These are phyloP conservation scores for Entomobrya multifasciata DNA, from an alignment of 2,888 invertebrate species.

Conservation along the genomic window DNA sequence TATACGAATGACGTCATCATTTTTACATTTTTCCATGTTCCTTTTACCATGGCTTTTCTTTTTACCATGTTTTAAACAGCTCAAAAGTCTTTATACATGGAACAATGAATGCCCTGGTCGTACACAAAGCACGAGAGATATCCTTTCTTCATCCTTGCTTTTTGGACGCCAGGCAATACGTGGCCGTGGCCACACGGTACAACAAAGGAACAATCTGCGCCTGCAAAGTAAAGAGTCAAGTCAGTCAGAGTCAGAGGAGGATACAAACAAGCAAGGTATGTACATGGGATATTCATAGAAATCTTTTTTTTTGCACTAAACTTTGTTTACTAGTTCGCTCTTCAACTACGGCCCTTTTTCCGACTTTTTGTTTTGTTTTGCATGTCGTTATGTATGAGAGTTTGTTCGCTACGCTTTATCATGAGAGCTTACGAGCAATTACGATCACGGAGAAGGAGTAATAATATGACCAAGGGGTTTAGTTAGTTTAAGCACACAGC, in stretches of 20 bases:
- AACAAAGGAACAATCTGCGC: constrained; percentile 5
- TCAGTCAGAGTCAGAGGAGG: no score
- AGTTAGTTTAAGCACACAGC: constrained; percentile 14
- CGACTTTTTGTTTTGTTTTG: constrained; percentile 38
- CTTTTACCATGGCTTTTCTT: no score
- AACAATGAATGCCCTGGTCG: no score
- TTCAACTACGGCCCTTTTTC: constrained; percentile 59
- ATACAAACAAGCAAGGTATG: constrained; percentile 8
- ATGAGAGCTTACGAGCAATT: constrained; percentile 60
- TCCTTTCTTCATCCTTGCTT: background rate
- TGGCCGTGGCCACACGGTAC: background rate
- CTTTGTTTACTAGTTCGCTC: background rate
- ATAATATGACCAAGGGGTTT: constrained; percentile 48
- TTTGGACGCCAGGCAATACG: background rate
- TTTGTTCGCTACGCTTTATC: constrained; percentile 3
- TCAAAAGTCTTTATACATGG: no score
- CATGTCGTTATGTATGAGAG: no score
- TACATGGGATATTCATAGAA: constrained; percentile 5
- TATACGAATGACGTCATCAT: background rate
- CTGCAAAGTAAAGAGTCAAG: no score
- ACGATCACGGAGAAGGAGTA: constrained; percentile 40
- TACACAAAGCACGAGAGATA: background rate
- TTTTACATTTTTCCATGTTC: background rate
- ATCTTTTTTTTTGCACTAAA: background rate
- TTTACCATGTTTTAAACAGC: no score